phyloP scores from a whole-genome alignment of 2,888 invertebrate genomes.

The Phengaris alcon region DNA sequence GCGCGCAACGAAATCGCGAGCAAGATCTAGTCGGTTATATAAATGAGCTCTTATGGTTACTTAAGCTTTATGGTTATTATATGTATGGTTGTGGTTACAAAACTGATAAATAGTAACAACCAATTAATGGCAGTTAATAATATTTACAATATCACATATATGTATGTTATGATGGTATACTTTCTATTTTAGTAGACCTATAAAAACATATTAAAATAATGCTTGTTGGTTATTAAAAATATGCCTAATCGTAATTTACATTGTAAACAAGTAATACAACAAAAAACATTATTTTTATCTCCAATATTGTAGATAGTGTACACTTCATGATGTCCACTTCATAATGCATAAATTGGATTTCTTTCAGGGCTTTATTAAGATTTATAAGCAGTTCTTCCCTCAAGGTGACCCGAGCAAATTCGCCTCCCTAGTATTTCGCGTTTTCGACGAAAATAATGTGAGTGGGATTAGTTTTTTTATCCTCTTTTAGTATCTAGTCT shows the following conservation, averaged over 20 bases:
- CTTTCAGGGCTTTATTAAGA: slow-evolving; percentile 97
- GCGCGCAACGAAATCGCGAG: too few relatives aligned
- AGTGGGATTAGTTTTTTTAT: slow-evolving; percentile 62
- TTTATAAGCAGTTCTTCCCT: slow-evolving; percentile 99
- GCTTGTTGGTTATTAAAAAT: too few relatives aligned
- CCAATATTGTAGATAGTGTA: neutral
- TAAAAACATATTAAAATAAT: too few relatives aligned
- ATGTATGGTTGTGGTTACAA: neutral
- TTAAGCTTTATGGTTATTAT: neutral
- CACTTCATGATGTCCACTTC: neutral
- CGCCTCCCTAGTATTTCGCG: slow-evolving; percentile 97
- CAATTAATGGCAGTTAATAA: neutral
- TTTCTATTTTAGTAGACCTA: neutral
- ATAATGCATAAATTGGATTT: slow-evolving; percentile 32
- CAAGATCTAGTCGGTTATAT: too few relatives aligned
- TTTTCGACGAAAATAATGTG: slow-evolving; percentile 99
- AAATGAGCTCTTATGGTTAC: too few relatives aligned
- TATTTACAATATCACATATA: neutral
- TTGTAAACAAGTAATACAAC: neutral
- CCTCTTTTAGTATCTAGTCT: neutral
- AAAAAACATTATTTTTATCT: neutral
- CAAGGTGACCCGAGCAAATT: slow-evolving; percentile 99
- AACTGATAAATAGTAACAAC: neutral
- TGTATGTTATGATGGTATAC: neutral
- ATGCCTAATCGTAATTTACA: too few relatives aligned